phyloP scores from a whole-genome alignment of 2,797 vertebrate genomes.

The Parauchenoglanis punctatus region DNA sequence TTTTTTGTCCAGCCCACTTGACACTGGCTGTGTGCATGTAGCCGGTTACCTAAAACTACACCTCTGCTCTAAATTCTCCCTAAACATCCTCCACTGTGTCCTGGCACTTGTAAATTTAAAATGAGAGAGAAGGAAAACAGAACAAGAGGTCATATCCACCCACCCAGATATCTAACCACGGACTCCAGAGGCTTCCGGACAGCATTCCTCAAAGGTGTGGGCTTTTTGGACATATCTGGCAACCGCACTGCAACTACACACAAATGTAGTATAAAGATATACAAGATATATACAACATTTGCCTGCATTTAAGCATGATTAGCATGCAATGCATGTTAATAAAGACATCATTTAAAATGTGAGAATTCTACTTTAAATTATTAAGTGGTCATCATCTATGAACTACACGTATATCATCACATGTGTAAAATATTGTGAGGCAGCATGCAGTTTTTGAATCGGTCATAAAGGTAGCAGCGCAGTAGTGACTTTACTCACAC shows the following conservation, averaged over 20 bases:
- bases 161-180: conserved; percentile 93
- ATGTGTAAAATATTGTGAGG: background rate
- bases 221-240: conserved; percentile 87
- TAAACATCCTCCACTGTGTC: background rate
- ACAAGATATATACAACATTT: background rate
- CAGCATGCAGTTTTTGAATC: background rate
- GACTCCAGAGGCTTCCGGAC: conserved; percentile 94
- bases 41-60: background rate
- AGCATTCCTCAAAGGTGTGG: conserved; percentile 84
- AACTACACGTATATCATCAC: background rate
- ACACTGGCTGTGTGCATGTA: background rate
- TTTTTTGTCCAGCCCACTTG: background rate
- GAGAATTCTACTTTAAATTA: background rate
- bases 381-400: background rate
- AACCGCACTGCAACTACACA: conserved; percentile 86
- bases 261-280: background rate
- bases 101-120: conserved; percentile 10
- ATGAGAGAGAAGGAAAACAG: background rate
- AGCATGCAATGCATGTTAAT: background rate
- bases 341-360: background rate
- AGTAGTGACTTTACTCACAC: conserved; percentile 76
- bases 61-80: background rate
- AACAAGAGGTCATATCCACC: conserved; percentile 50
- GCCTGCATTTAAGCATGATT: background rate
- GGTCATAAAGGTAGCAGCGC: background rate